Percentiles rank a stretch among this genome's conserved stretches.
These are phyloP conservation scores for Bovichtus diacanthus DNA, from an alignment of 2,797 vertebrate genomes.

Conservation along the genomic window DNA sequence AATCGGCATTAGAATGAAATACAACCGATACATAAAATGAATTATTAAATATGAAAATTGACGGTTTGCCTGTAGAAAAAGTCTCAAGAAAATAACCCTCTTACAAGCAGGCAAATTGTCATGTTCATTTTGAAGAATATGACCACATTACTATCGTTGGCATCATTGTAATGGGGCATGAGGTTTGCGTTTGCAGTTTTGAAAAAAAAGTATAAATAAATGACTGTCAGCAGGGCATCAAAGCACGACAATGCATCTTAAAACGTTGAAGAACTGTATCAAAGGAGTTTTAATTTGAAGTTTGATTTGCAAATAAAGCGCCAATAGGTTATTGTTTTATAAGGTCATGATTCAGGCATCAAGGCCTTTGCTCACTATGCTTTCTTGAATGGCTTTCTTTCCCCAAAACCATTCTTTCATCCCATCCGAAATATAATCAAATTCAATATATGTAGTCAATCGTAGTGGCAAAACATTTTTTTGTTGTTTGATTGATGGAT, in stretches of 20 bases:
- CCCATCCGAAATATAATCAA: neutral
- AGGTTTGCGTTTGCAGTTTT: neutral
- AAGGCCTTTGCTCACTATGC: neutral
- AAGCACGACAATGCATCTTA: neutral
- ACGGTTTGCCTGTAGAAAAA: neutral
- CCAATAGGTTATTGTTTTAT: neutral
- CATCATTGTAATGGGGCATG: slow-evolving; percentile 7
- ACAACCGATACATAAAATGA: neutral
- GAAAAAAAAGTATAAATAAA: slow-evolving; percentile 8
- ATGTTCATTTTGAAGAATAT: neutral
- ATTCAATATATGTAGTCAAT: neutral
- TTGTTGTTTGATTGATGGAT: neutral
- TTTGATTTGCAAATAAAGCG: neutral
- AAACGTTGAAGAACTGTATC: neutral
- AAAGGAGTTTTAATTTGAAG: neutral
- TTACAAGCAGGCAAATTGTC: neutral
- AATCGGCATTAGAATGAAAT: neutral
- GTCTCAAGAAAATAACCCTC: neutral
- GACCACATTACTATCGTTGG: neutral
- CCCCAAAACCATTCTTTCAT: neutral
- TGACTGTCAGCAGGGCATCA: neutral
- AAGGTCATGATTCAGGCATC: neutral
- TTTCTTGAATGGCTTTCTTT: neutral
- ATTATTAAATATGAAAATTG: neutral
- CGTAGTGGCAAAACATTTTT: neutral